Evolutionary conservation across 2,113 vertebrate species (phyloP).

Genomic region (Crocuta crocuta): DNA sequence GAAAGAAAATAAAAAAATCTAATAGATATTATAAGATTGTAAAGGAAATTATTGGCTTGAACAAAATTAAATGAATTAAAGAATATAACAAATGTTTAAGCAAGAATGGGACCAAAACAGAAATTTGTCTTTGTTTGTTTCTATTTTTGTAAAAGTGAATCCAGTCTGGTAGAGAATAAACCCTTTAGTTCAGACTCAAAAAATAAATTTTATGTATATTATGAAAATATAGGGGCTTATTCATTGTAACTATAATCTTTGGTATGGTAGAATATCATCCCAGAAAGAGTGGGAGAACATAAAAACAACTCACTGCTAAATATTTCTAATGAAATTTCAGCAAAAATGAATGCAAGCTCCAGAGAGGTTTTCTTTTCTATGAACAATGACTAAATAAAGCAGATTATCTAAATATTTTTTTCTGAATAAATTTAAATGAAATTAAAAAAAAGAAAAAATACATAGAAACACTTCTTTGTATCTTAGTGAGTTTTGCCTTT

Average conservation of each 20-base stretch:
- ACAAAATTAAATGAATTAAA: conserved; percentile 14
- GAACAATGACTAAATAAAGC: background rate
- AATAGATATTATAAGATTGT: background rate
- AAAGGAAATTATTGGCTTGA: background rate
- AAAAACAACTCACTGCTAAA: background rate
- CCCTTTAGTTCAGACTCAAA: background rate
- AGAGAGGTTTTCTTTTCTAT: background rate
- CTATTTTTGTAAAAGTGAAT: background rate
- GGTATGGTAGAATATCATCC: background rate
- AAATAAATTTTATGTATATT: background rate
- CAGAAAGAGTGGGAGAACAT: background rate
- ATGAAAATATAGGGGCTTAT: background rate
- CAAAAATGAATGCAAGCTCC: background rate
- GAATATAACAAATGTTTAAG: background rate
- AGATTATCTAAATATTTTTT: background rate
- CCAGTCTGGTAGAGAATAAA: background rate
- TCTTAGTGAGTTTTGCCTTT: conserved; percentile 4
- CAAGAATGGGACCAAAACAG: background rate
- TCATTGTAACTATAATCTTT: background rate
- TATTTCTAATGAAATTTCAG: background rate
- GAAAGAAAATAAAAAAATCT: background rate
- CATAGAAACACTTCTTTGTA: background rate
- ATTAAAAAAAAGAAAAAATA: background rate
- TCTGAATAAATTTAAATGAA: background rate
- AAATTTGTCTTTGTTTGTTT: background rate